phyloP scores from a whole-genome alignment of 2,888 invertebrate genomes.

The Phengaris arion region DNA sequence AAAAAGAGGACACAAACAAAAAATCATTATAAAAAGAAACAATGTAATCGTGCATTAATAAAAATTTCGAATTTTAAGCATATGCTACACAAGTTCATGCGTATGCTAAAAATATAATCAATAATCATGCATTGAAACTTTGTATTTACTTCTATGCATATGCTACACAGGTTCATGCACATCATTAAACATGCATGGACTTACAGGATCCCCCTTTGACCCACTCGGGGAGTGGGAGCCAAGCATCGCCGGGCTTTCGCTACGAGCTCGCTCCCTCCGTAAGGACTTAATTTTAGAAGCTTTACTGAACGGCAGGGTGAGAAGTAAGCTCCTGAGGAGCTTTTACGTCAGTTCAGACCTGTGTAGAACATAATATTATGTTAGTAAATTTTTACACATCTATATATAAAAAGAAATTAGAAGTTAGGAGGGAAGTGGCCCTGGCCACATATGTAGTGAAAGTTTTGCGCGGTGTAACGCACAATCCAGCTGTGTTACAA shows the following conservation, averaged over 20 bases:
- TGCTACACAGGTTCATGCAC: conserved; percentile 18
- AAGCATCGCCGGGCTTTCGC: conserved; percentile 40
- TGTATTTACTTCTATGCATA: neutral
- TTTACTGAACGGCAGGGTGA: conserved; percentile 16
- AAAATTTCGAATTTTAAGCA: too few relatives aligned
- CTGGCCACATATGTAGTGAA: too few relatives aligned
- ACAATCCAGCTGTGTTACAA: too few relatives aligned
- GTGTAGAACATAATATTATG: conserved; percentile 24
- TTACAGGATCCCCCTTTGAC: conserved; percentile 46
- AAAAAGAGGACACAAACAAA: too few relatives aligned
- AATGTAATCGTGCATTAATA: too few relatives aligned
- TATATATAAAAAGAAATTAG: too few relatives aligned
- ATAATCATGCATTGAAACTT: too few relatives aligned
- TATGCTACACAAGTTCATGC: too few relatives aligned
- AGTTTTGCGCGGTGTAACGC: too few relatives aligned
- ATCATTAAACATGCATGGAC: conserved; percentile 39
- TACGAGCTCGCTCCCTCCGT: conserved; percentile 36
- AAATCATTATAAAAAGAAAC: too few relatives aligned
- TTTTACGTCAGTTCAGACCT: conserved; percentile 25
- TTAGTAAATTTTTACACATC: neutral
- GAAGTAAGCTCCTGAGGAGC: conserved; percentile 9
- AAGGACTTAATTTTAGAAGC: conserved; percentile 34
- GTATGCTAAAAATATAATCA: too few relatives aligned
- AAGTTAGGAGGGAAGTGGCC: too few relatives aligned
- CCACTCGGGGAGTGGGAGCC: conserved; percentile 47